Evolutionary conservation across 2,113 vertebrate genomes (phyloP), one percentile per base, ranked within the genome.

Genomic region (Atlantisia rogersi): DNA sequence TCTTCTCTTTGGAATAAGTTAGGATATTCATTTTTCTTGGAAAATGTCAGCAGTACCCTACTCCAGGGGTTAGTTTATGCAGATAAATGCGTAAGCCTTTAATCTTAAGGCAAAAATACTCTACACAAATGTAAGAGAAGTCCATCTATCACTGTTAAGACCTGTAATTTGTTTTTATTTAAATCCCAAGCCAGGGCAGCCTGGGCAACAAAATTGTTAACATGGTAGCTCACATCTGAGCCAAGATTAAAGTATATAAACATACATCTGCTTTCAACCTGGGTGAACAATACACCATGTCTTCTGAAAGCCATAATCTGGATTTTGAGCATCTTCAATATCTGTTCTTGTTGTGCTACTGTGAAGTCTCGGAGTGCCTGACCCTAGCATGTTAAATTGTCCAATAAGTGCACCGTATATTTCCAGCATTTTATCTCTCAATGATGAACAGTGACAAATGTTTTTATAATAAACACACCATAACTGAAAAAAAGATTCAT

Each of bases 1-100:
- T 98, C 98, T 98, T 98, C 98, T 98, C 98, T 98, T 98, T 98
- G 98, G 98, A 98, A 98, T 98, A 98, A 98, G 98, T 98, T 98
- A 98, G 99, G 99, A 99, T 99, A 99, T 99, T 99, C 98, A 99
- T 99, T 99, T 98, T 98, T 98, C 98, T 99, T 98, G 98, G 98
- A 99, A 99, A 99, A 99, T 98, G 98, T 99, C 98, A 99, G 98
- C 98, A 97, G 96, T 97, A 98, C 98, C 98, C 97, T 97, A 98
- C 98, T 97, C 98, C 97, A 94, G 97, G 96, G 97, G 97, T 99
- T 99, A 99, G 98, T 98, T 99, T 99, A 99, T 99, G 98, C 98
- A 99, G 98, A 98, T 98, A 98, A 98, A 98, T 98, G 97, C 52
- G 65, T 98, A 98, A 98, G 96, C 97, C 98, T 98, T 98, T 98